Conservation (phyloP, 2,113 vertebrate genomes). For the Numida meleagris region DNA sequence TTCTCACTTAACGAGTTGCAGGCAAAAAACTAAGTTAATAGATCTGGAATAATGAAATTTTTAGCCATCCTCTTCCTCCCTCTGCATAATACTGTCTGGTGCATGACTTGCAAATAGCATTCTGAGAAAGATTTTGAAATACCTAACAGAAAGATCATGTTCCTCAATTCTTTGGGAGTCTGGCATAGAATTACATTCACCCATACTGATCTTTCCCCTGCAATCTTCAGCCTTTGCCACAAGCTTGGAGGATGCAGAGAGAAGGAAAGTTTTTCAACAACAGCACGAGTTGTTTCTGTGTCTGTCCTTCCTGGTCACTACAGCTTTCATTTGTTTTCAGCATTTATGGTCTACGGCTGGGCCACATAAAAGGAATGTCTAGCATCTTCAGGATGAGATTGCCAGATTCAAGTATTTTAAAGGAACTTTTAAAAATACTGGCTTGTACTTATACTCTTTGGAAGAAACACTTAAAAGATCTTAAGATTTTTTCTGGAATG, state of each 20-base stretch:
- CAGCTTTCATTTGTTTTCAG: neutral
- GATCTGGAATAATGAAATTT: neutral
- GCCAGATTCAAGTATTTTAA: neutral
- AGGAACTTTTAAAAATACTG: neutral
- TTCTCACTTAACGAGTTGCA: neutral
- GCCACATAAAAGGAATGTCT: neutral
- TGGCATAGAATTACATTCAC: neutral
- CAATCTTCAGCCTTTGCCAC: neutral
- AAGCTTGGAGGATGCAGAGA: neutral
- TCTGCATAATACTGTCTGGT: neutral
- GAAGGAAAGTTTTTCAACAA: neutral
- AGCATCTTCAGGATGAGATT: neutral
- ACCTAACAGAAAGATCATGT: neutral
- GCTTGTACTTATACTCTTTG: neutral
- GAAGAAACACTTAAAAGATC: neutral
- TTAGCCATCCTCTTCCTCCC: neutral
- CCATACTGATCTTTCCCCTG: neutral
- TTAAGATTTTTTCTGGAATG: slow-evolving; percentile 34
- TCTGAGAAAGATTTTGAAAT: slow-evolving; percentile 19
- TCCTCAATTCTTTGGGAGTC: neutral
- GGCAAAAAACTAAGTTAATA: accelerated
- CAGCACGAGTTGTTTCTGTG: neutral
- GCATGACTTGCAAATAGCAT: neutral
- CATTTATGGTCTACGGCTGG: neutral
- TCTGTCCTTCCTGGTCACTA: neutral